phyloP scores from a whole-genome alignment of 2,888 invertebrate species.

The Heteromurus nitidus region DNA sequence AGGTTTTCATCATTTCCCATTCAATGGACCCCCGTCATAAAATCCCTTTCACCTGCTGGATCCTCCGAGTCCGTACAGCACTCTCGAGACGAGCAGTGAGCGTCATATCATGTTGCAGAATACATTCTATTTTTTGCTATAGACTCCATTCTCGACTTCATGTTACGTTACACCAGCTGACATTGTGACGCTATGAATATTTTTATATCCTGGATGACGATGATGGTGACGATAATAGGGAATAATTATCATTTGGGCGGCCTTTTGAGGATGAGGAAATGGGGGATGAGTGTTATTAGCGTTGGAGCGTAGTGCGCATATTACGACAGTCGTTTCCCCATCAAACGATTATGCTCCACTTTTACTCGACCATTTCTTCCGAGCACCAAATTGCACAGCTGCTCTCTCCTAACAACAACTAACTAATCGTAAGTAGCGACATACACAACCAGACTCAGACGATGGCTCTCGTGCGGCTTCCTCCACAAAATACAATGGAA shows the following conservation, averaged over 20 bases:
- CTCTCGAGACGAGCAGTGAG: background rate
- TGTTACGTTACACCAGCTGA: no score
- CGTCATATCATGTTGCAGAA: no score
- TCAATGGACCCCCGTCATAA: no score
- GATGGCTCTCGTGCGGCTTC: background rate
- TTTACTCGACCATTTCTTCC: background rate
- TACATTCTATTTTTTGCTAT: background rate
- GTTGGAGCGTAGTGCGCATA: no score
- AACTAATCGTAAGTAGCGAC: background rate
- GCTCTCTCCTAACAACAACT: background rate
- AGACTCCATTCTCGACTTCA: no score
- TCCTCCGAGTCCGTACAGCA: background rate
- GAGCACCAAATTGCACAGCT: background rate
- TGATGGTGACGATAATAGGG: slow-evolving; percentile 3
- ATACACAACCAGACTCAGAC: background rate
- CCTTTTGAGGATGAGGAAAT: background rate
- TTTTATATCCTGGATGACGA: no score
- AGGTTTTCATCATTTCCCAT: no score
- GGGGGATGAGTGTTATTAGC: background rate
- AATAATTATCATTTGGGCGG: background rate
- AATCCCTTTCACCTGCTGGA: background rate
- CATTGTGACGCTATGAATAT: no score
- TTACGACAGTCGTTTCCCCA: slow-evolving; percentile 2
- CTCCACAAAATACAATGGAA: background rate
- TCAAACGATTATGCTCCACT: background rate